A percentile compares a stretch with the other conserved stretches of the same genome.
phyloP scores from a whole-genome alignment of 2,888 invertebrate genomes.

The Ennomos fuscantarius region DNA sequence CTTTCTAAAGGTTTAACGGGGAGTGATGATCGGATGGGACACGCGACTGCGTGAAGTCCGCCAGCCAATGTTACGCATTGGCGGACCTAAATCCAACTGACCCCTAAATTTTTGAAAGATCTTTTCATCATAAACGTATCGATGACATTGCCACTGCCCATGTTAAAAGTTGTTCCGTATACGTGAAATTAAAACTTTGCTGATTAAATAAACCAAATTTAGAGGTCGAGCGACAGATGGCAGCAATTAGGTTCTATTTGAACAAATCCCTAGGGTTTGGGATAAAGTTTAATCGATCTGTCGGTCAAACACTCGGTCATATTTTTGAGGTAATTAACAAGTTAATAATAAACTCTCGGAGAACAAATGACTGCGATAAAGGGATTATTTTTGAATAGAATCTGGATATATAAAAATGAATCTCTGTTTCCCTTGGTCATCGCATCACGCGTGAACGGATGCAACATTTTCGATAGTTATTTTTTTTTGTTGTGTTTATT shows the following conservation, averaged over 20 bases:
- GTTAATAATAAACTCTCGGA: conserved; percentile 5
- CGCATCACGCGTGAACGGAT: too few species aligned
- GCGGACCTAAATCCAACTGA: conserved; percentile 77
- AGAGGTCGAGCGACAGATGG: conserved; percentile 38
- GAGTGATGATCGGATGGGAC: conserved; percentile 77
- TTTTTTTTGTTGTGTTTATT: too few species aligned
- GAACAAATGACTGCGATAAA: conserved; percentile 9
- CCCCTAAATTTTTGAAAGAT: conserved; percentile 67
- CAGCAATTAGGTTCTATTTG: conserved; percentile 11
- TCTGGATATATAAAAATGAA: too few species aligned
- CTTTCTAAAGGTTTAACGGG: conserved; percentile 83
- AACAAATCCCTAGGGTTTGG: background rate
- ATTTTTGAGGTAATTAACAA: conserved; percentile 13
- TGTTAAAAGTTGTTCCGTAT: too few species aligned
- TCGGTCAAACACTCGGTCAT: conserved; percentile 46
- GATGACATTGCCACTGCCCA: too few species aligned
- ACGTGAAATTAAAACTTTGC: too few species aligned
- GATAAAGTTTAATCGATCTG: conserved; percentile 60
- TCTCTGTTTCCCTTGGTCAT: too few species aligned
- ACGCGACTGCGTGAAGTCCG: conserved; percentile 77
- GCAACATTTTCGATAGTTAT: too few species aligned
- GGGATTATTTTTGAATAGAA: too few species aligned
- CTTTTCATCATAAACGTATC: conserved; percentile 25
- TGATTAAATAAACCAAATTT: too few species aligned
- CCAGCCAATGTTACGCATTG: conserved; percentile 77